Base-by-base conservation (phyloP, 2,888 invertebrate species). In the Lasioglossum lativentre region DNA sequence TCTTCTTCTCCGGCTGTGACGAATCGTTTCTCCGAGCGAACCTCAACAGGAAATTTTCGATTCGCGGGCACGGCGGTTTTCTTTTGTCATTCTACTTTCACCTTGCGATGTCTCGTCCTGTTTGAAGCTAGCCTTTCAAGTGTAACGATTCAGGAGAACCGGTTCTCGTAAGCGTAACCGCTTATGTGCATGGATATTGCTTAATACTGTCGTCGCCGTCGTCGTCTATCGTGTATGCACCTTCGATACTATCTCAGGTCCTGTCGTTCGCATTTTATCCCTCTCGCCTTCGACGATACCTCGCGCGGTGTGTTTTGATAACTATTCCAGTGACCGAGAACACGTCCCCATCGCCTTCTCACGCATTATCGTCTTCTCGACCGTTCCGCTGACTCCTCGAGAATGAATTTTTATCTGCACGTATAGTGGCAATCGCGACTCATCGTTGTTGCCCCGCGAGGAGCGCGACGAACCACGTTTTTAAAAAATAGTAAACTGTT, bases 1-100 rank as follows among this genome's bases (percentile, higher is more conserved):
- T 88, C 40, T 77, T 82, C 45, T 42, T n/a, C n/a, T 4, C 12
- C 1, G 45, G 27, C 45, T 40, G 72, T 40, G 42, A 70, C 59
- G 75, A 52, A 38, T 72, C 78, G 38, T 75, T 70, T 75, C 47
- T 19, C 47, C n/a, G 30, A 19, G 38, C 71, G n/a, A 34, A 73
- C 27, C 52, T 78, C 75, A 83, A 38, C 70, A 78, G 34, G 40
- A 52, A 30, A 42, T 81, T 71, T 52, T 82, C 42, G 40, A 56
- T 42, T 14, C 42, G 38, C 23, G 23, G 66, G 40, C 23, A 27
- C 23, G 34, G 23, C 74, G 78, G 71, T 42, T 83, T 76, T 82
- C 82, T 71, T 76, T 81, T 77, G 72, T 84, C 84, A 89, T 87
- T 81, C 86, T 85, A 86, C 89, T 89, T 89, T 89, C 89, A 89